phyloP scores from a whole-genome alignment of 1,140 invertebrate genomes.

The Pseudachorutes palmiensis region DNA sequence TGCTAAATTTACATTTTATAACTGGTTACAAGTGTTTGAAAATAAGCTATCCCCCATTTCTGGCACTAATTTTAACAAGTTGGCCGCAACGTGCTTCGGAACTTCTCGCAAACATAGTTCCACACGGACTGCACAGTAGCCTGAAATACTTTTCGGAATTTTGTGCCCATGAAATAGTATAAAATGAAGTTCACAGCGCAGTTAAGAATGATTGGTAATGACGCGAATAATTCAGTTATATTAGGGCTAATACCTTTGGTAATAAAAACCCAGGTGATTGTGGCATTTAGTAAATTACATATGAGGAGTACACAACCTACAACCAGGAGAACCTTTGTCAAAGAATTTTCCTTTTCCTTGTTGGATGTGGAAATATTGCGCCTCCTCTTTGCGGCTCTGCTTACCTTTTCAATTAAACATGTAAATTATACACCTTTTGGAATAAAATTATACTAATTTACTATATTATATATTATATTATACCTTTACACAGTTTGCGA shows the following conservation, averaged over 20 bases:
- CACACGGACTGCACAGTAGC: too few relatives aligned
- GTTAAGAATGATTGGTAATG: not conserved
- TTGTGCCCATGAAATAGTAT: not conserved
- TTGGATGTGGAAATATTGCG: not conserved
- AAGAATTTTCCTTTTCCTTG: too few relatives aligned
- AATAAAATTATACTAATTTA: too few relatives aligned
- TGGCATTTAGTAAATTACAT: not conserved
- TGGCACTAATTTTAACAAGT: too few relatives aligned
- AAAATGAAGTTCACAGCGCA: not conserved
- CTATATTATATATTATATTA: too few relatives aligned
- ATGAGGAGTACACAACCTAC: not conserved
- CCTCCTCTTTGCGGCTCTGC: not conserved
- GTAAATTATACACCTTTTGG: too few relatives aligned
- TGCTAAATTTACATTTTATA: too few relatives aligned
- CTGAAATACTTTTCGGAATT: not conserved
- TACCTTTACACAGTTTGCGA: too few relatives aligned
- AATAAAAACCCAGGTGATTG: not conserved
- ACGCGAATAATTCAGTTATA: not conserved
- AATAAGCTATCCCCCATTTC: too few relatives aligned
- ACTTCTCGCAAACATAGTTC: too few relatives aligned
- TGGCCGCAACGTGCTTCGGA: too few relatives aligned
- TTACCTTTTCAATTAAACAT: not conserved
- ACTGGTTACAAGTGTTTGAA: too few relatives aligned
- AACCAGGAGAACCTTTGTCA: not conserved
- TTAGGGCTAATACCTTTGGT: not conserved